Conservation (phyloP, 2,113 vertebrate genomes). For the Chaetodon auriga region DNA sequence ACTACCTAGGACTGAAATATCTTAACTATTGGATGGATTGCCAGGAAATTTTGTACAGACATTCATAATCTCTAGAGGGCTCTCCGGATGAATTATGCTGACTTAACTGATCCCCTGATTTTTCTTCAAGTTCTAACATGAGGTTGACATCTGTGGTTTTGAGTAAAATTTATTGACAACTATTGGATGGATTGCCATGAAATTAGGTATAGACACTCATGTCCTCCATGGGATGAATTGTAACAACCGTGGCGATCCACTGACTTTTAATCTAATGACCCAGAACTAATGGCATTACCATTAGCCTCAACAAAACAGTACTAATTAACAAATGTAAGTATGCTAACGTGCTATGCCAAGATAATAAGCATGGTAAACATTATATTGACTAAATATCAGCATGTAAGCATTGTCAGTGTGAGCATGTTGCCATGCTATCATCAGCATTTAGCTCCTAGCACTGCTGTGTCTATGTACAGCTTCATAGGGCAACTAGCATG, state of each 20-base stretch:
- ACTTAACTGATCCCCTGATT: not conserved
- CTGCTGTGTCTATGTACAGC: too few species aligned
- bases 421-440: not conserved
- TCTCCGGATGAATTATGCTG: not conserved
- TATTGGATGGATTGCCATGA: not conserved
- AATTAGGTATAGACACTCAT: not conserved
- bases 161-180: not conserved
- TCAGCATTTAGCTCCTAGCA: not conserved
- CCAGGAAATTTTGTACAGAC: not conserved
- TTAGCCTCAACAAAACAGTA: not conserved
- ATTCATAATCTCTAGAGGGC: too few species aligned
- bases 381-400: not conserved
- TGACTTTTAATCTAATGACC: too few species aligned
- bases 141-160: not conserved
- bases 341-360: not conserved
- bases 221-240: not conserved
- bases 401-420: not conserved
- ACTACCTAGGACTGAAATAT: not conserved
- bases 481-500: not conserved
- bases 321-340: not conserved
- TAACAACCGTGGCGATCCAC: not conserved
- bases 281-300: not conserved
- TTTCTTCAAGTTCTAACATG: not conserved
- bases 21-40: not conserved
- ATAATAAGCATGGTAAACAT: not conserved